Conservation (phyloP, 2,113 vertebrate genomes). For the Syngnathoides biaculeatus region DNA sequence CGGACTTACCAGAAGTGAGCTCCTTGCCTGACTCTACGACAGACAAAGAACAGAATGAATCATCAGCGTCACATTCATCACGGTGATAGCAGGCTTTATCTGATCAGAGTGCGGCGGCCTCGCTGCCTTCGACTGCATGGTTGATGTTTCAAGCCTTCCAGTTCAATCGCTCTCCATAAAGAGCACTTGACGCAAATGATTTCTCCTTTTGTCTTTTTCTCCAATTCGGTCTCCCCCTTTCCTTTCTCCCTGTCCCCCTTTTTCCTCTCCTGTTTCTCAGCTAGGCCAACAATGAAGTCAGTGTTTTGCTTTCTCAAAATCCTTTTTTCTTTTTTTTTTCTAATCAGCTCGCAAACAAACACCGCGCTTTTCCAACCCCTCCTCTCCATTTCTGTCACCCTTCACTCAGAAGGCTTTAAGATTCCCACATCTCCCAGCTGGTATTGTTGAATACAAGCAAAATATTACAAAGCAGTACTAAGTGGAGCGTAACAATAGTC, state of each 20-base stretch:
- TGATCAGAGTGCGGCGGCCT: conserved; percentile 14
- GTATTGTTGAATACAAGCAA: not conserved
- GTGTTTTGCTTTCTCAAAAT: conserved; percentile 62
- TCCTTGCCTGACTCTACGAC: conserved; percentile 60
- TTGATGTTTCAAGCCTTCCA: conserved; percentile 50
- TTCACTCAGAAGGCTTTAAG: conserved; percentile 21
- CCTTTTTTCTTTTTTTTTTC: conserved; percentile 15
- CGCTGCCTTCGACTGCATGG: conserved; percentile 7
- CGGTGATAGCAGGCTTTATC: conserved; percentile 5
- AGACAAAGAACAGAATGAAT: conserved; percentile 14
- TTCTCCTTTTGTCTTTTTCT: conserved; percentile 53
- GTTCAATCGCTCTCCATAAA: conserved; percentile 60
- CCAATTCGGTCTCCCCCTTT: conserved; percentile 39
- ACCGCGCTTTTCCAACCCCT: conserved; percentile 10
- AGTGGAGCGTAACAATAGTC: not conserved
- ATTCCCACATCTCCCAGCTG: conserved; percentile 27
- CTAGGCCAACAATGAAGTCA: conserved; percentile 61
- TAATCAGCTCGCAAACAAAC: conserved; percentile 66
- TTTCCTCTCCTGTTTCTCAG: conserved; percentile 29
- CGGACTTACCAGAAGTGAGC: conserved; percentile 67
- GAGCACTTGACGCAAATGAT: conserved; percentile 57
- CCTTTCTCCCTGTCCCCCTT: conserved; percentile 16
- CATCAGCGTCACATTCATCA: not conserved
- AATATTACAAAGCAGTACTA: not conserved
- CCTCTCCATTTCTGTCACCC: conserved; percentile 9